These are phyloP conservation scores for Dendroctonus valens DNA, from an alignment of 1,140 invertebrate genomes.

Conservation along the genomic window DNA sequence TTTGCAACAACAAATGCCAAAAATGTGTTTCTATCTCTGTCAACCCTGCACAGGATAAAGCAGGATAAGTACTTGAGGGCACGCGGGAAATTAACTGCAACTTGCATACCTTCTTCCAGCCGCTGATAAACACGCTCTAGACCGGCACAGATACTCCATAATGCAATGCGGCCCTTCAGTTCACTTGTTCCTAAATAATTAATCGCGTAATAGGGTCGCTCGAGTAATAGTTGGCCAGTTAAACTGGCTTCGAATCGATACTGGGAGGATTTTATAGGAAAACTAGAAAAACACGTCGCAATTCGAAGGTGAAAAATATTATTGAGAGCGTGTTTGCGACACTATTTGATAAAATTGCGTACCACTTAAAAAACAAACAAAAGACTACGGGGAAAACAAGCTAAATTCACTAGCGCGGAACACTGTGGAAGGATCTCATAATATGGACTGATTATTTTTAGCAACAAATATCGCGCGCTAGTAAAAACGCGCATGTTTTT, in stretches of 20 bases:
- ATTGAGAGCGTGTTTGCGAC: no score
- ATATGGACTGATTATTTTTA: no score
- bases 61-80: background rate
- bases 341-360: no score
- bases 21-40: background rate
- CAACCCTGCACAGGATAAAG: background rate
- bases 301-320: background rate
- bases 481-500: no score
- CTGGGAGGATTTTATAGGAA: constrained; percentile 1
- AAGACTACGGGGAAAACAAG: no score
- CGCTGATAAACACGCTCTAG: constrained; percentile 9
- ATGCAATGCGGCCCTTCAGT: no score
- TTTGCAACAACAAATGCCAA: background rate
- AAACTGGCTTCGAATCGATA: background rate
- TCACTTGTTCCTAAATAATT: constrained; percentile 5
- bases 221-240: background rate
- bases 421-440: no score
- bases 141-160: constrained; percentile 14
- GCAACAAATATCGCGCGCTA: no score
- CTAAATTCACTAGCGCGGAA: no score
- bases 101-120: constrained; percentile 14
- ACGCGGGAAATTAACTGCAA: background rate
- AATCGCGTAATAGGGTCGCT: background rate
- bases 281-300: constrained; percentile 23
- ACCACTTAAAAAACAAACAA: no score